Evolutionary conservation across 2,113 vertebrate species (phyloP).

Genomic region (Pituophis catenifer): DNA sequence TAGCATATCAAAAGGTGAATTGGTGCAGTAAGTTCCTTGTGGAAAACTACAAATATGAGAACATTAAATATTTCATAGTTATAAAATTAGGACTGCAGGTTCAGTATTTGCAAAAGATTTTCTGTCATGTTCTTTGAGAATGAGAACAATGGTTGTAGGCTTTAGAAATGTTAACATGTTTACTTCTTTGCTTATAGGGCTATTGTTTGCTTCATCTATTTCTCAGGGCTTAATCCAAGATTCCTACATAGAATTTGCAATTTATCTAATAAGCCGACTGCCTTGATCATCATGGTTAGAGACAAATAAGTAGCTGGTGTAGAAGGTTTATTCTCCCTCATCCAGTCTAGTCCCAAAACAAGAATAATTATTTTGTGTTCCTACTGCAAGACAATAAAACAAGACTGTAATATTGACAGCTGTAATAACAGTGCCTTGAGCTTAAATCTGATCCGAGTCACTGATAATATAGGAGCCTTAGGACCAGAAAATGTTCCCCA

Average conservation of each 20-base stretch:
- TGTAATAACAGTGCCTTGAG: neutral
- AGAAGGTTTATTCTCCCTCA: neutral
- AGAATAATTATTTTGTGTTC: neutral
- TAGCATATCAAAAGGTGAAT: neutral
- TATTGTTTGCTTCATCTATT: neutral
- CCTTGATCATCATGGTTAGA: neutral
- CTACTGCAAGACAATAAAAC: neutral
- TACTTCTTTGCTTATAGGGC: neutral
- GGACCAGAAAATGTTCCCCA: neutral
- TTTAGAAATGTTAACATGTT: neutral
- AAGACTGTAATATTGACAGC: neutral
- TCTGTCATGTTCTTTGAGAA: neutral
- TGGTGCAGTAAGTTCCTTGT: neutral
- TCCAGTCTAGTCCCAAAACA: neutral
- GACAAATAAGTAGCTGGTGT: neutral
- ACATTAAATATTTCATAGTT: neutral
- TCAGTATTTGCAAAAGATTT: neutral
- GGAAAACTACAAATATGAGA: neutral
- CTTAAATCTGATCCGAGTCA: neutral
- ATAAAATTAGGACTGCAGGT: neutral
- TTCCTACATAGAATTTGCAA: neutral
- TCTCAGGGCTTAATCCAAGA: neutral
- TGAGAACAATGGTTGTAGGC: neutral
- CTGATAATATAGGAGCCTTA: neutral
- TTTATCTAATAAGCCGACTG: neutral